Conservation (phyloP, 1,140 invertebrate species). For the Charaxes varanes region DNA sequence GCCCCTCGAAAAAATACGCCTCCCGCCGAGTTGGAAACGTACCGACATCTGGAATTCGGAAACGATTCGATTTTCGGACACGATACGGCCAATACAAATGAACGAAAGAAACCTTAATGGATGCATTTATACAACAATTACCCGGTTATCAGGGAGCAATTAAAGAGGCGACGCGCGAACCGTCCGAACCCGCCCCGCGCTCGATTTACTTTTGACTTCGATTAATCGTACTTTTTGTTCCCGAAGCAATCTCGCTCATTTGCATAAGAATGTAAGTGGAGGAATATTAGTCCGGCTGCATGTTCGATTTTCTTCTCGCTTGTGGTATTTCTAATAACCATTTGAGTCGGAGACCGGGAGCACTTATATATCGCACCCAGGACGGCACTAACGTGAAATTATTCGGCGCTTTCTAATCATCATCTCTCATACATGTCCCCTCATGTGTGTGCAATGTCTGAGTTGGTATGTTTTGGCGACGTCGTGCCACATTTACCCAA, state of each 20-base stretch:
- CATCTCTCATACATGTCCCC: too few species aligned
- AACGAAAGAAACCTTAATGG: conserved; percentile 48
- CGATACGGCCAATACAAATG: conserved; percentile 15
- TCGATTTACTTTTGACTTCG: conserved; percentile 60
- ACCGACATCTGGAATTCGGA: not conserved
- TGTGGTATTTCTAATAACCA: conserved; percentile 7
- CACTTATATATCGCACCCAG: not conserved
- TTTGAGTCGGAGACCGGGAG: conserved; percentile 12
- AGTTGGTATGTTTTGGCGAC: too few species aligned
- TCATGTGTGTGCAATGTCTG: too few species aligned
- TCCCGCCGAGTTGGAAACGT: too few species aligned
- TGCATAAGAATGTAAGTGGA: conserved; percentile 55
- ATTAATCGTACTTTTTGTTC: conserved; percentile 62
- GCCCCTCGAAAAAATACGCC: too few species aligned
- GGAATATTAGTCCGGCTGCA: conserved; percentile 23
- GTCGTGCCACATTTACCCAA: too few species aligned
- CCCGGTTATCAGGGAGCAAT: conserved; percentile 60
- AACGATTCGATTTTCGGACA: conserved; percentile 6
- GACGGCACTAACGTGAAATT: not conserved
- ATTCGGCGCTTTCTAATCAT: not conserved
- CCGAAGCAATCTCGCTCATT: conserved; percentile 47
- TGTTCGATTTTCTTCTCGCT: conserved; percentile 20
- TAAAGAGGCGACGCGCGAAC: conserved; percentile 52
- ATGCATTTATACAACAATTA: conserved; percentile 62
- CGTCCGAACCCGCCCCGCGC: conserved; percentile 39